Evolutionary conservation across 2,888 invertebrate genomes (phyloP).

Genomic region (Epirrhoe tristata): DNA sequence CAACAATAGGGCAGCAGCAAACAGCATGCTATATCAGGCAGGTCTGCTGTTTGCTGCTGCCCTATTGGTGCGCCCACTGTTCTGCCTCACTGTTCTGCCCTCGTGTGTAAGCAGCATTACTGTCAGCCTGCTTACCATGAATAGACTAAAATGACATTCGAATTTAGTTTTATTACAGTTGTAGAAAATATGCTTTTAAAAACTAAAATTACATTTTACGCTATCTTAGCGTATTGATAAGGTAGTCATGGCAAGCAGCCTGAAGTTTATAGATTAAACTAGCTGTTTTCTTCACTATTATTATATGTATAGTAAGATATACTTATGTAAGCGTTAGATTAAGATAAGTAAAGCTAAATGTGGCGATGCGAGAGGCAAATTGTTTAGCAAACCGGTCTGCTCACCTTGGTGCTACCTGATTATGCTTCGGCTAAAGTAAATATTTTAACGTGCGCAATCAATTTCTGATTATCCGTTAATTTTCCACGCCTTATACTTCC

Average conservation of each 20-base stretch:
- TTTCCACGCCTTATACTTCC: neutral
- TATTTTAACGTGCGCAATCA: slow-evolving; percentile 5
- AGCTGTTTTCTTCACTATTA: slow-evolving; percentile 3
- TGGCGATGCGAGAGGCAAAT: slow-evolving; percentile 38
- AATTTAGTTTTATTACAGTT: too few species aligned
- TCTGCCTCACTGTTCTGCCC: too few species aligned
- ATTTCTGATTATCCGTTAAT: slow-evolving; percentile 3
- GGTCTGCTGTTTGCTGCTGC: too few species aligned
- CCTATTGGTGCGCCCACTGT: too few species aligned
- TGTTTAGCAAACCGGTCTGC: slow-evolving; percentile 29
- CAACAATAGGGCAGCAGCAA: too few species aligned
- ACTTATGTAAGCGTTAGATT: slow-evolving; percentile 32
- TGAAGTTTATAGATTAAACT: neutral
- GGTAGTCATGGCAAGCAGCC: neutral
- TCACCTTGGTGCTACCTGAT: slow-evolving; percentile 24
- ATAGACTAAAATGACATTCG: too few species aligned
- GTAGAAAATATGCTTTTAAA: too few species aligned
- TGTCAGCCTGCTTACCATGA: too few species aligned
- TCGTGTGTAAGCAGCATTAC: too few species aligned
- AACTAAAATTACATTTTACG: too few species aligned
- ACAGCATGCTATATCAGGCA: too few species aligned
- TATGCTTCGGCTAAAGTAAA: slow-evolving; percentile 13
- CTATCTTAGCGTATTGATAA: neutral
- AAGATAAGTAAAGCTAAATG: slow-evolving; percentile 36
- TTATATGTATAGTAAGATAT: slow-evolving; percentile 16